phyloP scores from a whole-genome alignment of 2,888 invertebrate species.

The Morinoia aosen region DNA sequence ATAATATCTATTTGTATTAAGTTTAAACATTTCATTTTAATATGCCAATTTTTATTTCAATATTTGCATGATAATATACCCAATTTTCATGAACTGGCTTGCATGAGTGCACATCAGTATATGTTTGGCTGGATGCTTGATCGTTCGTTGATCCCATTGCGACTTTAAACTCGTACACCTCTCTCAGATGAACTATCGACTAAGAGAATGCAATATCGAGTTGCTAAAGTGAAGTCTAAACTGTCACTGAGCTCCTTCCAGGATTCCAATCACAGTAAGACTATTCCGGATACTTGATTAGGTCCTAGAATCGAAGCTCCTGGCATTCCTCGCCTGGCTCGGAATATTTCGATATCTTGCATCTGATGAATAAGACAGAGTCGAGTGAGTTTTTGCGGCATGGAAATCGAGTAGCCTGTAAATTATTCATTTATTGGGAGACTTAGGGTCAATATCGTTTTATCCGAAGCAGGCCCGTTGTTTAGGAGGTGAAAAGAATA shows the following conservation, averaged over 20 bases:
- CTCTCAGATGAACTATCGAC: neutral
- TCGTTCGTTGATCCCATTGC: neutral
- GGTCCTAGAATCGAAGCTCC: neutral
- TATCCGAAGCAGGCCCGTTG: neutral
- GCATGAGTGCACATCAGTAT: neutral
- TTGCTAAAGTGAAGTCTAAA: neutral
- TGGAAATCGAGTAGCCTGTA: neutral
- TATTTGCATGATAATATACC: neutral
- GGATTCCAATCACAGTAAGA: neutral
- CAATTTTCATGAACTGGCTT: neutral
- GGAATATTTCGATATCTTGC: neutral
- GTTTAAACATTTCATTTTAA: neutral
- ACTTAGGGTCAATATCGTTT: neutral
- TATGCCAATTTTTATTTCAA: neutral
- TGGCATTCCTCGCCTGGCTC: neutral
- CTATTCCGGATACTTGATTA: neutral
- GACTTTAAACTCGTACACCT: neutral
- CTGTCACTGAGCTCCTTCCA: neutral
- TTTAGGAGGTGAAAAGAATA: neutral
- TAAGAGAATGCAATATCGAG: neutral
- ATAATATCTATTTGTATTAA: neutral
- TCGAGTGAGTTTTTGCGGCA: neutral
- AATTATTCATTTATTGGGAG: neutral
- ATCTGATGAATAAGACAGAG: neutral
- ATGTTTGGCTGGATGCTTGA: neutral